Base-by-base conservation (phyloP, 2,888 invertebrate species). In the Eristalis tenax region DNA sequence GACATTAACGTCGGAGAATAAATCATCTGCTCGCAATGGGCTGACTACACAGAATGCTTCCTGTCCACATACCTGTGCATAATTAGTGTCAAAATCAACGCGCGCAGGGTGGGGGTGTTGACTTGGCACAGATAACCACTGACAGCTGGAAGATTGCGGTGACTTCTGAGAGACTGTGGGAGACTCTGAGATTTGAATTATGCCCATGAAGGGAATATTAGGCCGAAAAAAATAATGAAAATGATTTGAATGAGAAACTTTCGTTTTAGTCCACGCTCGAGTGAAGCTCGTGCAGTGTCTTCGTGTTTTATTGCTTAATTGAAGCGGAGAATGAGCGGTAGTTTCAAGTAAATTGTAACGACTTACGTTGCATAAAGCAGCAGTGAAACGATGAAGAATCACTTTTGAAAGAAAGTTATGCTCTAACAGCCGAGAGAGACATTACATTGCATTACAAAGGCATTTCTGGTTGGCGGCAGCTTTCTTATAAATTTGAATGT, bases 291-390 rank as follows among this genome's bases (percentile, higher is more conserved):
- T 70, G 57, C 15, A 22, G 59, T 38, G 78, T 11, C 28, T 66
- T 73, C 43, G 65, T 59, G 65, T 66, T 71, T 70, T 28, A 43
- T 65, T 65, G 65, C 65, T 68, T 61, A 43, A 50, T 66, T 79
- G 66, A 73, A 73, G 59, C 66, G 35, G 43, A 38, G n/a, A 79
- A 35, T 40, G 43, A 65, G 56, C 15, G 13, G 22, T n/a, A 68
- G 6, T 35, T 61, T 57, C 15, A n/a, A 50, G 18, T 50, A 50
- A 50, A 50, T 38, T 38, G 56, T 35, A 26, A 75, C 61, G 18
- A 13, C 23, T 56, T 56, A 40, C n/a, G 69, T 71, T 71, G 61
- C 61, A 40, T 71, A 78, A 65, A 57, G 38, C 23, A 28, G 32
- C 26, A 23, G 43, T 26, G 26, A 56, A 26, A 50, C 61, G 2